A percentile compares a stretch with the other conserved stretches of the same genome.
phyloP scores from a whole-genome alignment of 2,888 invertebrate genomes.

The Chrysolina haemoptera region DNA sequence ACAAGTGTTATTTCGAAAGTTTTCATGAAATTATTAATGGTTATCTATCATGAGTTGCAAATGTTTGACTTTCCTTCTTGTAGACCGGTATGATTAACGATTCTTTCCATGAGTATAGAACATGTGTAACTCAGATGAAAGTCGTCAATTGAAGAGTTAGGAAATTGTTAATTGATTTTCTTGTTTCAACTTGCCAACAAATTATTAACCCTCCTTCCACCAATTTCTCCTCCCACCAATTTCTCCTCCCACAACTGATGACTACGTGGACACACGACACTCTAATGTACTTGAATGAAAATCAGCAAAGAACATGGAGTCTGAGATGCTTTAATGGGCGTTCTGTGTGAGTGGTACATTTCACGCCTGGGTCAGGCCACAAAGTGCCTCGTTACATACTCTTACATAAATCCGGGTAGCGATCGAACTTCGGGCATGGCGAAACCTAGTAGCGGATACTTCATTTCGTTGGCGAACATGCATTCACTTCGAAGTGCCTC shows the following conservation, averaged over 20 bases:
- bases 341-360: conserved; percentile 56
- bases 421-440: conserved; percentile 37
- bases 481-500: conserved; percentile 35
- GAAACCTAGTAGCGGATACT: conserved; percentile 33
- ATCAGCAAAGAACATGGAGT: conserved; percentile 63
- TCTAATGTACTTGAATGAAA: conserved; percentile 59
- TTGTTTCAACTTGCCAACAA: too few species aligned
- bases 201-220: too few species aligned
- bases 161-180: too few species aligned
- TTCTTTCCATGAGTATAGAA: too few species aligned
- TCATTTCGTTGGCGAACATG: conserved; percentile 39
- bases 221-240: neutral
- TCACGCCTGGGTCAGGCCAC: conserved; percentile 34
- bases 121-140: too few species aligned
- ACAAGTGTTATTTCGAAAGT: too few species aligned
- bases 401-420: conserved; percentile 38
- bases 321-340: conserved; percentile 64
- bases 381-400: conserved; percentile 43
- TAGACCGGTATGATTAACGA: too few species aligned
- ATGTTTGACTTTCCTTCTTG: too few species aligned
- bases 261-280: neutral
- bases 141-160: too few species aligned
- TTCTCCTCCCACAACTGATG: neutral
- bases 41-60: too few species aligned
- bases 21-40: too few species aligned